A percentile compares a stretch with the other conserved stretches of the same genome.
Evolutionary conservation across 2,888 invertebrate genomes (phyloP).

Genomic region (Deilephila elpenor): DNA sequence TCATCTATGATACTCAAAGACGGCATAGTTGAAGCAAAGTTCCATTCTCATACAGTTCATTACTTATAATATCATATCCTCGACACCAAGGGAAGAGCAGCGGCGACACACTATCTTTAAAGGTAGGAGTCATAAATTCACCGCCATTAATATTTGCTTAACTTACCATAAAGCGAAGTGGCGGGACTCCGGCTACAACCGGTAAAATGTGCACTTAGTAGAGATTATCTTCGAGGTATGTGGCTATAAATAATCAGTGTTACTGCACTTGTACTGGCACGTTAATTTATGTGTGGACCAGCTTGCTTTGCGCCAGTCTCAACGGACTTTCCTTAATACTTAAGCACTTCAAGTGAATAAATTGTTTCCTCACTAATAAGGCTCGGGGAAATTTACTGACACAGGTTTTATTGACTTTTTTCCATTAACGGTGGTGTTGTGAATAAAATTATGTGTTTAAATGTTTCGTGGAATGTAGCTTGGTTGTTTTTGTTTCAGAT

Average conservation of each 20-base stretch:
- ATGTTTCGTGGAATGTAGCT: background rate
- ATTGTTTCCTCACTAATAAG: background rate
- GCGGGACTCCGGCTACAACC: conserved; percentile 49
- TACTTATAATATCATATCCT: background rate
- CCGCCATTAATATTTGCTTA: conserved; percentile 74
- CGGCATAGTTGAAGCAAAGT: background rate
- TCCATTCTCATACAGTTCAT: background rate
- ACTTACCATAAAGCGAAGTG: conserved; percentile 70
- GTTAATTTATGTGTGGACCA: conserved; percentile 60
- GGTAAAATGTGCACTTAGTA: conserved; percentile 45
- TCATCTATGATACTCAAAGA: too few species aligned
- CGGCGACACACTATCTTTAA: conserved; percentile 53
- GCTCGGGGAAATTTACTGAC: background rate
- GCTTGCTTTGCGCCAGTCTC: conserved; percentile 40
- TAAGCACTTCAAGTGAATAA: background rate
- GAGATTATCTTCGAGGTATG: conserved; percentile 40
- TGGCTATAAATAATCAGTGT: conserved; percentile 42
- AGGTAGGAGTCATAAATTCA: conserved; percentile 59
- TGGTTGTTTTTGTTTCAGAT: conserved; percentile 60
- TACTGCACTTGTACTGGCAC: conserved; percentile 48
- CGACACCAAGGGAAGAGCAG: conserved; percentile 35
- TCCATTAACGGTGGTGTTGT: background rate
- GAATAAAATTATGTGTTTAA: background rate
- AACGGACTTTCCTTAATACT: conserved; percentile 12
- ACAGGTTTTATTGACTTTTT: background rate